Percentiles rank a stretch among this genome's conserved stretches.
phyloP scores from a whole-genome alignment of 2,113 vertebrate species.

The Zosterops pallidus region DNA sequence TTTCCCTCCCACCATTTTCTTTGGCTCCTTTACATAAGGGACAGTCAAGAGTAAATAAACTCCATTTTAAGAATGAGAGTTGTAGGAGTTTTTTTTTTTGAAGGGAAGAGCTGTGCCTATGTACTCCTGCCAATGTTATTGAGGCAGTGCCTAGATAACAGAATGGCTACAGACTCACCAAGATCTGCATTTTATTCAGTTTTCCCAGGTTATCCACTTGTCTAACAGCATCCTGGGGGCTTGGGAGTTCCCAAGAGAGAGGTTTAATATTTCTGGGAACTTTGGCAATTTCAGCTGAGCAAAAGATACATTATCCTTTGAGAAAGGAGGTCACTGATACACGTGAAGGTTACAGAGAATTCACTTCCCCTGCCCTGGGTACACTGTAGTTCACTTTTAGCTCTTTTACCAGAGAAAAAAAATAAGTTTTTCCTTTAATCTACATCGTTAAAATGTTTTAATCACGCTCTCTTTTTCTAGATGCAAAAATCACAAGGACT shows the following conservation, averaged over 20 bases:
- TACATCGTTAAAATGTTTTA: neutral
- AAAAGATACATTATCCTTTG: neutral
- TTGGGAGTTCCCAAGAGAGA: neutral
- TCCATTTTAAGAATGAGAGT: constrained; percentile 5
- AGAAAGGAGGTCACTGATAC: neutral
- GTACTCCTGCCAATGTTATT: neutral
- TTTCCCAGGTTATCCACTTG: neutral
- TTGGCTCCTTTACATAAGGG: neutral
- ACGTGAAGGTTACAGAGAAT: neutral
- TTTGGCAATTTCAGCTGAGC: neutral
- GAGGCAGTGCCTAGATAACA: neutral
- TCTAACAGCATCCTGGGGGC: fast-evolving
- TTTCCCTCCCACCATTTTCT: neutral
- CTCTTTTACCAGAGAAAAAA: neutral
- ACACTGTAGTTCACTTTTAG: neutral
- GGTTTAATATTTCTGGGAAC: fast-evolving
- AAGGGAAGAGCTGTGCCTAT: neutral
- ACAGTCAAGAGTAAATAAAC: constrained; percentile 1
- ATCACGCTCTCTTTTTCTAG: neutral
- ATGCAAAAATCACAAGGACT: neutral
- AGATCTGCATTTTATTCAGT: neutral
- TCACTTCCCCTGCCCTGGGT: neutral
- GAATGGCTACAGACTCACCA: neutral
- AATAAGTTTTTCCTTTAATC: neutral
- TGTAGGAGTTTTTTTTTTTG: neutral